These are phyloP conservation scores for Tetragonula clypearis DNA, from an alignment of 1,140 invertebrate genomes.

Conservation along the genomic window DNA sequence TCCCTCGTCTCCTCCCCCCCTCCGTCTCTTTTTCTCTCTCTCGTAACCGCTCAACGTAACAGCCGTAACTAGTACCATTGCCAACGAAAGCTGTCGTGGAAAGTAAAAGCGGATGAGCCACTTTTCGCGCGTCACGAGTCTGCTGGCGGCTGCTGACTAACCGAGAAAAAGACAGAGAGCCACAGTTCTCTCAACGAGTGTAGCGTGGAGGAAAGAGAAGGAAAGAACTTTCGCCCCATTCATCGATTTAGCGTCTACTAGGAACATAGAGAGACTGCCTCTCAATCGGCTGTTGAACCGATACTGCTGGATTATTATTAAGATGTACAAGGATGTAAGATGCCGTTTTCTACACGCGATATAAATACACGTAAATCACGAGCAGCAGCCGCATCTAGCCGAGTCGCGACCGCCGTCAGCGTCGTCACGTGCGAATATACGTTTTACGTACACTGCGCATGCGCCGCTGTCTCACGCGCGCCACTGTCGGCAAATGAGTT, in stretches of 20 bases:
- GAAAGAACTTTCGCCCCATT: constrained; percentile 64
- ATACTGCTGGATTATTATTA: constrained; percentile 40
- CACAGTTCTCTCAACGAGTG: neutral
- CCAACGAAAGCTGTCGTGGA: constrained; percentile 77
- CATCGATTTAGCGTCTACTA: constrained; percentile 19
- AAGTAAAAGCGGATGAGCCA: constrained; percentile 78
- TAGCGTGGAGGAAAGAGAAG: constrained; percentile 37
- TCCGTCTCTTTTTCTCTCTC: constrained; percentile 36
- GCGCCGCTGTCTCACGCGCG: neutral
- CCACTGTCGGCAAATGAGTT: neutral
- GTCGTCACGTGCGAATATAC: constrained; percentile 26
- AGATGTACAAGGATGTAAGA: neutral
- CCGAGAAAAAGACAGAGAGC: constrained; percentile 17
- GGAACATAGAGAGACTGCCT: no score
- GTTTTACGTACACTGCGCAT: neutral
- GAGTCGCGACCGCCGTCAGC: neutral
- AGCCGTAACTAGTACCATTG: constrained; percentile 80
- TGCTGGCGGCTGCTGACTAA: neutral
- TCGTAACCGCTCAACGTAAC: constrained; percentile 75
- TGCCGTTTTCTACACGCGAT: constrained; percentile 23
- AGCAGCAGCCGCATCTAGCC: constrained; percentile 15
- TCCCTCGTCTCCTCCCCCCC: no score
- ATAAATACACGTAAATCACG: constrained; percentile 31
- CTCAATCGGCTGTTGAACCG: constrained; percentile 23
- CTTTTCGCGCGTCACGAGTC: constrained; percentile 67